These are phyloP conservation scores for Ips typographus DNA, from an alignment of 1,140 invertebrate genomes.

Conservation along the genomic window DNA sequence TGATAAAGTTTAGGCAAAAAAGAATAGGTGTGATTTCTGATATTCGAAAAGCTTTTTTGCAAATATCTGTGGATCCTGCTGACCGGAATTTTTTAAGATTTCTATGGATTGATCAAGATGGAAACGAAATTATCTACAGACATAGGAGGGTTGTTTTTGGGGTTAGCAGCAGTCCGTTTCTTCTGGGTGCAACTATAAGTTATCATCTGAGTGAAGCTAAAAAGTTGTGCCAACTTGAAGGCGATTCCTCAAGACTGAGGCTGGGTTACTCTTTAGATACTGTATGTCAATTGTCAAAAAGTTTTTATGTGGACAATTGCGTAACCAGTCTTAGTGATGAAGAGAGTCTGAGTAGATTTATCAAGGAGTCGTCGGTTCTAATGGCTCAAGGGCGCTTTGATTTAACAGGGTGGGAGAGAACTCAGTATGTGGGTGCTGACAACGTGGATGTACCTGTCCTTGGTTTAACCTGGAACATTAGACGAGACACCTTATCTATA, in stretches of 20 bases:
- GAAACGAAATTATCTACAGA: conserved; percentile 9
- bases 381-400: conserved; percentile 29
- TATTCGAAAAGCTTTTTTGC: conserved; percentile 52
- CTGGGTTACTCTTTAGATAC: conserved; percentile 10
- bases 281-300: conserved; percentile 13
- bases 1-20: conserved; percentile 49
- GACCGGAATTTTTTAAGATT: conserved; percentile 50
- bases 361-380: conserved; percentile 15
- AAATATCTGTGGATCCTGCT: conserved; percentile 43
- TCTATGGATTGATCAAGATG: conserved; percentile 44
- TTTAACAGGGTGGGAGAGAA: conserved; percentile 32
- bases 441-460: conserved; percentile 7
- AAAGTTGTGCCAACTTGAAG: not conserved
- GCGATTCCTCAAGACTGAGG: not conserved
- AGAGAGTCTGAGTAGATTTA: conserved; percentile 12
- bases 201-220: conserved; percentile 6
- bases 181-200: conserved; percentile 44
- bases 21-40: conserved; percentile 50
- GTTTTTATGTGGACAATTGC: conserved; percentile 38
- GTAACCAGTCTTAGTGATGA: conserved; percentile 19
- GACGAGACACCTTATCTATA: not conserved
- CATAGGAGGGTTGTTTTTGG: conserved; percentile 46
- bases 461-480: conserved; percentile 19
- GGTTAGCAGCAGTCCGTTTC: conserved; percentile 48
- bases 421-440: not conserved